Conservation (phyloP, 1,140 invertebrate genomes). For the Dryas iulia region DNA sequence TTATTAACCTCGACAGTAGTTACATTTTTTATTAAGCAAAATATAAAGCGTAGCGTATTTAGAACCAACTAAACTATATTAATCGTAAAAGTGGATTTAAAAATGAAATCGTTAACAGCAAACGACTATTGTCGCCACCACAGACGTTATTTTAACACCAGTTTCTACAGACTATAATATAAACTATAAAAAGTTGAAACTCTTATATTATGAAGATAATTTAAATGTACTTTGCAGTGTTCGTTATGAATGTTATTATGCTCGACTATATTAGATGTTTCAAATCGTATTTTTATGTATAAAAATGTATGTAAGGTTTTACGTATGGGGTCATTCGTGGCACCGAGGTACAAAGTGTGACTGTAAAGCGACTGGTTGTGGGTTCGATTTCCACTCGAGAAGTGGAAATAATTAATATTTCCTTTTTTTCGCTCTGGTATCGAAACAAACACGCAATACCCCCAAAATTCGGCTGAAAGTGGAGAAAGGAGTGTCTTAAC, state of each 20-base stretch:
- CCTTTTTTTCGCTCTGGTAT: no score
- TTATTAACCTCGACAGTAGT: neutral
- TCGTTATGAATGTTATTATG: neutral
- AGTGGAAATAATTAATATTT: no score
- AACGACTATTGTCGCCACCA: slow-evolving; percentile 22
- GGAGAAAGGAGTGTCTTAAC: no score
- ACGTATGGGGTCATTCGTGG: no score
- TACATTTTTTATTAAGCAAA: neutral
- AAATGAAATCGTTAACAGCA: slow-evolving; percentile 22
- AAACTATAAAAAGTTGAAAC: neutral
- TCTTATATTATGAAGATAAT: neutral
- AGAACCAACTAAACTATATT: slow-evolving; percentile 1
- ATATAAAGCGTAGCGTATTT: neutral
- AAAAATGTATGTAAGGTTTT: no score
- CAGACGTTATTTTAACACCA: slow-evolving; percentile 22
- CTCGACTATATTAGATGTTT: no score
- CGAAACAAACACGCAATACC: no score
- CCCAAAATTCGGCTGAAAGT: no score
- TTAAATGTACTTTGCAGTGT: neutral
- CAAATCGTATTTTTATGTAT: no score
- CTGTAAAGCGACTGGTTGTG: no score
- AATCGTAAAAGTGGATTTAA: slow-evolving; percentile 6
- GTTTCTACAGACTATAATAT: slow-evolving; percentile 13
- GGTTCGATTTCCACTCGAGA: no score
- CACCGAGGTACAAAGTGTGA: no score